Evolutionary conservation across 2,113 vertebrate genomes (phyloP).

Genomic region (Cottus gobio): DNA sequence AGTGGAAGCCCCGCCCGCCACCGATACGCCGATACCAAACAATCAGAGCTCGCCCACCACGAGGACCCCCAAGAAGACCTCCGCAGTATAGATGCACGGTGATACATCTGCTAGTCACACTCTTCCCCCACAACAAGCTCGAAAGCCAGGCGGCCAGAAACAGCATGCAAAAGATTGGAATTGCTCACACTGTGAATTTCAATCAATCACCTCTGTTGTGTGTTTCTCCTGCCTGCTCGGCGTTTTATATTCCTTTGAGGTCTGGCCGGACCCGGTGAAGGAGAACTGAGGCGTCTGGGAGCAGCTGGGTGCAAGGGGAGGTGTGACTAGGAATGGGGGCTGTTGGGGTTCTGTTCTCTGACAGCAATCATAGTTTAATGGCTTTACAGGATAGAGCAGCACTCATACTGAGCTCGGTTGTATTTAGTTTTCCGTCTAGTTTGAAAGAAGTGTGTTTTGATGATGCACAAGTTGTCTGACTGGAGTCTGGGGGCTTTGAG

Average conservation of each 20-base stretch:
- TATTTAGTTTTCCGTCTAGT: background rate
- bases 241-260: slow-evolving; percentile 53
- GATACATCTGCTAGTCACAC: slow-evolving; percentile 64
- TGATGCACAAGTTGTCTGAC: background rate
- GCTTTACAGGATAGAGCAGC: slow-evolving; percentile 10
- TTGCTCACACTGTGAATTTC: slow-evolving; percentile 67
- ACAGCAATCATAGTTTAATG: slow-evolving; percentile 31
- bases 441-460: background rate
- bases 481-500: background rate
- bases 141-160: slow-evolving; percentile 39
- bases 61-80: slow-evolving; percentile 56
- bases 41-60: slow-evolving; percentile 63
- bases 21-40: slow-evolving; percentile 55
- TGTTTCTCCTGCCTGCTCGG: slow-evolving; percentile 29
- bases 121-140: slow-evolving; percentile 52
- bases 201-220: slow-evolving; percentile 63
- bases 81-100: slow-evolving; percentile 32
- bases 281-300: slow-evolving; percentile 34
- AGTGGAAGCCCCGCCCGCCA: slow-evolving; percentile 49
- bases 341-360: slow-evolving; percentile 8
- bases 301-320: slow-evolving; percentile 53
- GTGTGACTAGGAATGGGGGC: slow-evolving; percentile 38
- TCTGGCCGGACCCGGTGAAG: slow-evolving; percentile 25
- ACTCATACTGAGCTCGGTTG: background rate
- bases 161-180: slow-evolving; percentile 63